Base-by-base conservation (phyloP, 1,140 invertebrate species). In the Halesus radiatus region DNA sequence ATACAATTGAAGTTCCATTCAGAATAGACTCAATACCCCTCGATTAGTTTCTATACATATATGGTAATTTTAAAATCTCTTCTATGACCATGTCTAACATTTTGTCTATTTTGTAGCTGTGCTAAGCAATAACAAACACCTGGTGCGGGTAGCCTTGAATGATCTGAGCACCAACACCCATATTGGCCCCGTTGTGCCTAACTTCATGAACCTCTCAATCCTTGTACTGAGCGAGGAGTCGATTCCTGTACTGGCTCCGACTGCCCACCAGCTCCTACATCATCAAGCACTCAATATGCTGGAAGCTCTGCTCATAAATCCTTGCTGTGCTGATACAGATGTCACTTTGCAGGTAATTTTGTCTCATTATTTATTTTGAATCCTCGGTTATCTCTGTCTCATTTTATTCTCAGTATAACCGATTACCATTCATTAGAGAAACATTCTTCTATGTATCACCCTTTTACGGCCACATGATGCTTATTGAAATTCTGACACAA, bases 111-210 rank as follows among this genome's bases (percentile, higher is more conserved):
- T 88, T 87, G 74, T 84, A 90, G 89, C 89, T 81, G 88, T 90
- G 84, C 77, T 89, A 76, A 89, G 88, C 82, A 84, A 88, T 22
- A 88, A 86, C 56, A 88, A 85, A 79, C 87, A 87, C 73, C 85
- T 87, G 6, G 87, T 88, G 83, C 85, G 87, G 72, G 79, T 90
- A 79, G 88, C 89, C 10, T 86, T 90, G n/a, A 84, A 87, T 70
- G 89, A 90, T 84, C 82, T 90, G 16, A 87, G 86, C 78, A 88
- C 86, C 8, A 89, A 90, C 74, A 89, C 88, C 13, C 83, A 88
- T 6, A 90, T 90, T 13, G 89, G 89, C 10, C 88, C 88, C 0
- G 89, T 90, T 84, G 88, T 90, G 56, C 88, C 89, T 7, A 89
- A 90, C 78, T 85, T 90, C 1, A 88, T 90, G 77, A 89, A 90